Base-by-base conservation (phyloP, 2,888 invertebrate genomes). In the Papilio protenor region DNA sequence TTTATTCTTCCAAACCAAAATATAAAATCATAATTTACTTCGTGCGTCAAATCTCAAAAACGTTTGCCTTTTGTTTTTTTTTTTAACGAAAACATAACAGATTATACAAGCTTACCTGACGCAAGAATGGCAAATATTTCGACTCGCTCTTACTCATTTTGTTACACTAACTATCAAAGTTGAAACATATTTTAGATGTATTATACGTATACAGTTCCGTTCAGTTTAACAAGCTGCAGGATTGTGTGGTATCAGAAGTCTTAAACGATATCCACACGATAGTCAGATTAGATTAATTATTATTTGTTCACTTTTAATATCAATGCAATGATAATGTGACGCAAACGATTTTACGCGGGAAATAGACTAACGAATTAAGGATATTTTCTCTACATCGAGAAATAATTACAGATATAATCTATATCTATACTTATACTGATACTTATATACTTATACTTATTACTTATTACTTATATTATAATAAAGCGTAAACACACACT, bases 261-360 rank as follows among this genome's bases (percentile, higher is more conserved):
- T 61, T 71, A n/a, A 21, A 76, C 77, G 78, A 75, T 81, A 80
- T 80, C 78, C 79, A 61, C 55, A 79, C 75, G 82, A 81, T 80
- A 80, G 45, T 14, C 23, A 75, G 82, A 82, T 82, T 81, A 82
- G 82, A 82, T 82, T 82, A 80, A 79, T 77, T 77, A 77, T 73
- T 79, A 79, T 80, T 80, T 81, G 81, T 80, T 78, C 77, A 27
- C 18, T 57, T 70, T 73, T 81, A 79, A 82, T 69, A 69, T 81
- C 81, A 81, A 79, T 79, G 80, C 77, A 78, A 45, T 66, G 72
- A 78, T 78, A 73, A 16, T 55, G 61, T 71, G 77, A 78, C 74
- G 77, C 59, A 71, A 47, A 55, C 71, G 49, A 61, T 45, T 59
- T 59, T 12, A 59, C 61, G 27, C 3, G 27, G 5, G 14, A 27